Base-by-base conservation (phyloP, 1,140 invertebrate species). In the Papilio polyxenes region DNA sequence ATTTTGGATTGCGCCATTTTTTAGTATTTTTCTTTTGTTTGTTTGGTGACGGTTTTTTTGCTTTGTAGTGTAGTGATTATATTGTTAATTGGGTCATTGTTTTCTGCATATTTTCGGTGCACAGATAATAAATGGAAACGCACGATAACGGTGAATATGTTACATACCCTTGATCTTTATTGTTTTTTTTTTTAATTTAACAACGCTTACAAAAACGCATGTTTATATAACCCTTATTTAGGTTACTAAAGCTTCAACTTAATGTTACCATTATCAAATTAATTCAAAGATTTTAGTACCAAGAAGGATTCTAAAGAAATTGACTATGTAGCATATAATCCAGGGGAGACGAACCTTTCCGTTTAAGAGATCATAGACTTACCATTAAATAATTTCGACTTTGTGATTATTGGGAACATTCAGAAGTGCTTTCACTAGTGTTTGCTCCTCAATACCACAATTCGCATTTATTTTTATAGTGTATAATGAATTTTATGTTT, bases 91-190 rank as follows among this genome's bases (percentile, higher is more conserved):
- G 59, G 56, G 77, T 80, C 75, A 75, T 78, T 78, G 75, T 78
- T 53, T 53, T 78, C 23, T 78, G 76, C 20, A 59, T 78, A 44
- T 65, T 80, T 80, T 62, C 9, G 40, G 78, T 80, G 78, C 78
- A 80, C 59, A 80, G 78, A 65, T 65, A 23, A 65, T 80, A 80
- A 80, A 80, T 80, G 78, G 78, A 62, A 59, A n/a, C 56, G 23
- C 44, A 80, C 40, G 78, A 80, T 80, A 80, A 69, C 78, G 78
- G 78, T 80, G 76, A 80, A 65, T 80, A 80, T 80, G 56, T 79
- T 79, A 65, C 20, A 48, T 23, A 80, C 15, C 78, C 78, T 80
- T 80, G 78, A 80, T 62, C 77, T 62, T 15, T 62, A 79, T 53
- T 79, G 56, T 80, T 65, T 69, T 80, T 59, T 62, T 23, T 31